Conservation (phyloP, 2,888 invertebrate genomes). For the Ferdinandea cuprea region DNA sequence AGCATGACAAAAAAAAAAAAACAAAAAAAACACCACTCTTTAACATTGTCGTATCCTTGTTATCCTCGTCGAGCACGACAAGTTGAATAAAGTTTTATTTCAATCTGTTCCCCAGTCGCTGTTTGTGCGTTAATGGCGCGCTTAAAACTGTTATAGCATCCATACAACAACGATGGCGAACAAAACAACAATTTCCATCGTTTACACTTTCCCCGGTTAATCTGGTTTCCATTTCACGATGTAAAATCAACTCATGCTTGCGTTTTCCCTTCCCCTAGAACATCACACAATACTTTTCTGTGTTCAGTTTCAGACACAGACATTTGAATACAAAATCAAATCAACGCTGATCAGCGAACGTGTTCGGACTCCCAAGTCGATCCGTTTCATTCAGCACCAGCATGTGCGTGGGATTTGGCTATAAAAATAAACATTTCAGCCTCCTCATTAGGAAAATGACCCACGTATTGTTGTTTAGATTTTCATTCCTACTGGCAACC, state of each 20-base stretch:
- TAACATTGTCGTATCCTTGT: background rate
- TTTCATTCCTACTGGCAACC: conserved; percentile 52
- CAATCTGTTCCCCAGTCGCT: background rate
- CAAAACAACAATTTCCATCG: conserved; percentile 23
- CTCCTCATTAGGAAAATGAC: conserved; percentile 72
- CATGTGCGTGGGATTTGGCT: conserved; percentile 49
- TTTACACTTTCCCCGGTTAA: conserved; percentile 50
- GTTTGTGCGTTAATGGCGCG: background rate
- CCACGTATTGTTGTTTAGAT: conserved; percentile 71
- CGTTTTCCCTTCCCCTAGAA: background rate
- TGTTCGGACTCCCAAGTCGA: conserved; percentile 58
- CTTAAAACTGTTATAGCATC: background rate
- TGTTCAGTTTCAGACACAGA: no score
- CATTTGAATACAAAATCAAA: conserved; percentile 72
- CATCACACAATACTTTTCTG: conserved; percentile 17
- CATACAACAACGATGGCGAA: background rate
- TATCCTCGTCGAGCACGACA: background rate
- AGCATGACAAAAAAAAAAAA: background rate
- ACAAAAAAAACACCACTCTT: no score
- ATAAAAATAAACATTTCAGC: conserved; percentile 62
- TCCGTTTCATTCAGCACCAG: conserved; percentile 40
- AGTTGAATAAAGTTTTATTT: conserved; percentile 5
- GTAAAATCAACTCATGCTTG: conserved; percentile 40
- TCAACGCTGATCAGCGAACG: conserved; percentile 62
- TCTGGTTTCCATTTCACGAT: conserved; percentile 43